Evolutionary conservation across 92 coral and sea anemone species (phyloP).

Genomic region (Montipora capitata): DNA sequence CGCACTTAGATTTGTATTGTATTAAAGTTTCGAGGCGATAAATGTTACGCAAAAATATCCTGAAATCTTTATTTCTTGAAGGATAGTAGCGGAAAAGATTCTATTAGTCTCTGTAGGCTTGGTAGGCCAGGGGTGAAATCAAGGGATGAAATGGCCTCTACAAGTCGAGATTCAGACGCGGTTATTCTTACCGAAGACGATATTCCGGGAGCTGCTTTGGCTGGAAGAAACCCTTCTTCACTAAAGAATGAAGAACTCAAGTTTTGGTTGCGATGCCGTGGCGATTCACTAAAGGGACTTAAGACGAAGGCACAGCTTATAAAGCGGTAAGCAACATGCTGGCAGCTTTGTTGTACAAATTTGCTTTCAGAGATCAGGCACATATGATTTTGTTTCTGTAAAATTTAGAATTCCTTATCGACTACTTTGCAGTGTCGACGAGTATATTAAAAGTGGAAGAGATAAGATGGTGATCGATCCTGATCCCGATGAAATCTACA

Average conservation of each 20-base stretch:
- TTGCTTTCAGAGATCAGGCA: no score
- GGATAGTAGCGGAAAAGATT: slow-evolving; percentile 9
- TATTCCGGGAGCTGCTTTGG: neutral
- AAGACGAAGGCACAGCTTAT: slow-evolving; percentile 60
- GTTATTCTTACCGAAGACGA: neutral
- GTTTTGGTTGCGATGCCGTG: slow-evolving; percentile 57
- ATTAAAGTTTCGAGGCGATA: no score
- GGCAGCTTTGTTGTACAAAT: no score
- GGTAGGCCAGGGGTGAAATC: slow-evolving; percentile 14
- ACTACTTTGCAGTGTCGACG: slow-evolving; percentile 1
- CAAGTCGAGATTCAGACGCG: neutral
- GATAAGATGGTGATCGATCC: slow-evolving; percentile 48
- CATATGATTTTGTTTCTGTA: no score
- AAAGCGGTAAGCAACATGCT: slow-evolving; percentile 36
- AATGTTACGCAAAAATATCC: no score
- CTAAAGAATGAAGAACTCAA: slow-evolving; percentile 38
- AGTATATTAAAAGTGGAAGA: slow-evolving; percentile 23
- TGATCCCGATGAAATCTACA: slow-evolving; percentile 45
- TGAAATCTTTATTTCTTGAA: neutral
- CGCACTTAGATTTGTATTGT: no score
- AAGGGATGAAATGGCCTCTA: neutral
- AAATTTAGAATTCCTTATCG: neutral
- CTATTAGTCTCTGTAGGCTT: no score
- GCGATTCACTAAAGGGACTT: slow-evolving; percentile 58
- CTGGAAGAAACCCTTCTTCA: slow-evolving; percentile 24